Evolutionary conservation across 2,797 vertebrate species (phyloP).

Genomic region (Pantherophis vulpinus): DNA sequence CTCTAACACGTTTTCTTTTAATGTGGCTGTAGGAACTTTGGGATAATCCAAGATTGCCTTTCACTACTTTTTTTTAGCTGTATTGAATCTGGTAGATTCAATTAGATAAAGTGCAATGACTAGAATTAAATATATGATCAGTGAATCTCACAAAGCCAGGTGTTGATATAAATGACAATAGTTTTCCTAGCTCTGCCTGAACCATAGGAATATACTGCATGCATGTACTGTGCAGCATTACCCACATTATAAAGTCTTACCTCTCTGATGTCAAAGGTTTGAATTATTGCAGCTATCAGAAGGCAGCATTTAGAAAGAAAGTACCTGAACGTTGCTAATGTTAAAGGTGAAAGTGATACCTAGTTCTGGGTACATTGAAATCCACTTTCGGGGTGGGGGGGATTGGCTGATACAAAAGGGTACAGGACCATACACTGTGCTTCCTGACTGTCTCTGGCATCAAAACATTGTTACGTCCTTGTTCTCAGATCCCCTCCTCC

Average conservation of each 20-base stretch:
- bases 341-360: conserved; percentile 5
- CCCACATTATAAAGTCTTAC: neutral
- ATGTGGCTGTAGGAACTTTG: neutral
- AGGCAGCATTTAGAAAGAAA: conserved; percentile 31
- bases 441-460: neutral
- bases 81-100: neutral
- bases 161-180: neutral
- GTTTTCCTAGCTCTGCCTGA: neutral
- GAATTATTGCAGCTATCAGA: conserved; percentile 29
- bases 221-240: neutral
- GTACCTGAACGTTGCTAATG: conserved; percentile 2
- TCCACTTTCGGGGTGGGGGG: conserved; percentile 3
- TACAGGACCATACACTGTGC: conserved; percentile 4
- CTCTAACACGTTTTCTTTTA: neutral
- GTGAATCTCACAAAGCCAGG: neutral
- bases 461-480: neutral
- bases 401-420: neutral
- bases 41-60: neutral
- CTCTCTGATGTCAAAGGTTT: conserved; percentile 12
- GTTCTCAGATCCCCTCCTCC: conserved; percentile 14
- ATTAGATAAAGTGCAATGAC: neutral
- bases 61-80: neutral
- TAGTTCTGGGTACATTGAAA: neutral
- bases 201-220: neutral
- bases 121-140: neutral